Percentiles rank a stretch among this genome's conserved stretches.
Evolutionary conservation across 2,113 vertebrate species (phyloP).

Genomic region (Pachypanchax playfairii): DNA sequence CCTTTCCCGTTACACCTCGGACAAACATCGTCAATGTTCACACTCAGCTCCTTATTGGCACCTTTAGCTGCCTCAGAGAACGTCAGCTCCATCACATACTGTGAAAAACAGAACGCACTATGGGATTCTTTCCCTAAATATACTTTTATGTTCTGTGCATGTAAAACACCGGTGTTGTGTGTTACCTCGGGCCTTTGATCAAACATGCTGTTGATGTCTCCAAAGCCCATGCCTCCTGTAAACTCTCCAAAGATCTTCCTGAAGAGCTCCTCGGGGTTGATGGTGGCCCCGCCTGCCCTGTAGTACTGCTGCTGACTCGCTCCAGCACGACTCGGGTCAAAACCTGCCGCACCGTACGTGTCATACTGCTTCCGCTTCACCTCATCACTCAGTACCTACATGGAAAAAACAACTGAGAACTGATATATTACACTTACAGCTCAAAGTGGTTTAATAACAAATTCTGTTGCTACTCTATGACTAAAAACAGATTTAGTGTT

Average conservation of each 20-base stretch:
- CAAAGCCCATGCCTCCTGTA: slow-evolving; percentile 81
- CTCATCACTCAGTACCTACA: slow-evolving; percentile 92
- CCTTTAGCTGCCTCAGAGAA: slow-evolving; percentile 95
- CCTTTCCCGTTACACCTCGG: slow-evolving; percentile 87
- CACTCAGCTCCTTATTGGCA: slow-evolving; percentile 86
- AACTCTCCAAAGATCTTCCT: slow-evolving; percentile 96
- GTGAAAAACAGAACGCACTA: slow-evolving; percentile 6
- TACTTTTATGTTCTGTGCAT: neutral
- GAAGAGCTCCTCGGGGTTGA: slow-evolving; percentile 94
- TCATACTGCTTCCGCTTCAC: slow-evolving; percentile 94
- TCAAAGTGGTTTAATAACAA: neutral
- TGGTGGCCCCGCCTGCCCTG: slow-evolving; percentile 79
- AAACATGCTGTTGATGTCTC: slow-evolving; percentile 86
- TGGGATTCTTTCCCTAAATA: neutral
- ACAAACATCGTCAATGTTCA: slow-evolving; percentile 87
- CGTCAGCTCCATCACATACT: slow-evolving; percentile 95
- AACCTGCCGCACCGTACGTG: slow-evolving; percentile 84
- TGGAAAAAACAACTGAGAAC: neutral
- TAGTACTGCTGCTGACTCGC: slow-evolving; percentile 82
- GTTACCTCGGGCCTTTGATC: slow-evolving; percentile 91
- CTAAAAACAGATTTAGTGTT: neutral
- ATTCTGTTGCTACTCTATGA: accelerated
- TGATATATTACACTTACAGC: neutral
- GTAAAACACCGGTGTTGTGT: neutral
- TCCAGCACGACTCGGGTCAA: slow-evolving; percentile 73